A percentile compares a stretch with the other conserved stretches of the same genome.
Conservation (phyloP, 2,888 invertebrate species). For the Operophtera brumata region DNA sequence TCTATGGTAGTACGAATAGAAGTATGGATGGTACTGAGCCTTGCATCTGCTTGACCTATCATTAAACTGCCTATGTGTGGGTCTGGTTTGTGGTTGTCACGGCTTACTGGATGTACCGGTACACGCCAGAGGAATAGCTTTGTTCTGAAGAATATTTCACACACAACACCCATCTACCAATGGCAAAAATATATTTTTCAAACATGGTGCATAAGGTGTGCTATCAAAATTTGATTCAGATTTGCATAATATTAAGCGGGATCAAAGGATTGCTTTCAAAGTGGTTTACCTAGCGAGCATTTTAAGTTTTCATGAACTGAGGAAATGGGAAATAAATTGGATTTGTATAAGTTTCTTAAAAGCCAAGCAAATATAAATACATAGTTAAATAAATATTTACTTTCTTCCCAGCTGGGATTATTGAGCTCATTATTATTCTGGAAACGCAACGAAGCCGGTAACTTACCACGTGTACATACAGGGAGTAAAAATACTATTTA, state of each 20-base stretch:
- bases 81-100: too few species aligned
- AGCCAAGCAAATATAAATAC: constrained; percentile 13
- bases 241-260: constrained; percentile 73
- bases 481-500: too few species aligned
- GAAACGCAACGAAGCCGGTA: constrained; percentile 40
- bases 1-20: too few species aligned
- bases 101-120: too few species aligned
- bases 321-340: constrained; percentile 80
- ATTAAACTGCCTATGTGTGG: too few species aligned
- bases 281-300: constrained; percentile 78
- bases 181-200: constrained; percentile 25
- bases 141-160: constrained; percentile 6
- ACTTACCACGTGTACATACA: constrained; percentile 14
- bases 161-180: constrained; percentile 9
- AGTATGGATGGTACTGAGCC: too few species aligned
- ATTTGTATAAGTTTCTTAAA: constrained; percentile 76
- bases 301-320: constrained; percentile 80
- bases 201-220: constrained; percentile 39
- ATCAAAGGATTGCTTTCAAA: constrained; percentile 78
- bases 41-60: too few species aligned
- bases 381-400: constrained; percentile 59
- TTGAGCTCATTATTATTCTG: constrained; percentile 53
- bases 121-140: neutral
- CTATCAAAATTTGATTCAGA: constrained; percentile 71
- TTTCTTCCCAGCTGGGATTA: constrained; percentile 61